Percentiles rank a stretch among this genome's conserved stretches.
These are phyloP conservation scores for Oxytorus armatus DNA, from an alignment of 2,888 invertebrate genomes.

Conservation along the genomic window DNA sequence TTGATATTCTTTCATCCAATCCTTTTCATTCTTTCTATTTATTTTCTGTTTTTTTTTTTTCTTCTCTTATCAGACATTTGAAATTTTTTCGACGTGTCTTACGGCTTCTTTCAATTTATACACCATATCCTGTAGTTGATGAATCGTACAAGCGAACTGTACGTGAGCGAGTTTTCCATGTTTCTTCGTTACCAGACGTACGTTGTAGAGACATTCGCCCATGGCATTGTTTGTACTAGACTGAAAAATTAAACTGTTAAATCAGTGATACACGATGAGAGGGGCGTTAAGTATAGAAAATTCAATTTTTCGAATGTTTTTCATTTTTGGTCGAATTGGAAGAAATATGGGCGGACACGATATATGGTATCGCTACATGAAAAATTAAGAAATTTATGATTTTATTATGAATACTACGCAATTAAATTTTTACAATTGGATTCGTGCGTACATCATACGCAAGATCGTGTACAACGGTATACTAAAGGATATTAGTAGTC, in stretches of 20 bases:
- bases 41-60: too few species aligned
- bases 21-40: conserved; percentile 19
- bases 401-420: too few species aligned
- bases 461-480: too few species aligned
- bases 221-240: conserved; percentile 73
- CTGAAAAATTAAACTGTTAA: conserved; percentile 68
- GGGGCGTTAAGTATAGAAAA: too few species aligned
- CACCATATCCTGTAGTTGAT: conserved; percentile 88
- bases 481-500: too few species aligned
- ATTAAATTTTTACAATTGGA: too few species aligned
- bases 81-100: conserved; percentile 87
- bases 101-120: conserved; percentile 89
- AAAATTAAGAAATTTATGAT: too few species aligned
- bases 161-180: conserved; percentile 84
- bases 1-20: conserved; percentile 49
- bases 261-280: background rate
- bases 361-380: too few species aligned
- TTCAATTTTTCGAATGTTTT: too few species aligned
- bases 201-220: conserved; percentile 75
- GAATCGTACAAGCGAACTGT: conserved; percentile 87
- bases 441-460: too few species aligned
- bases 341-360: too few species aligned
- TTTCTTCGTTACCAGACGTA: conserved; percentile 76
- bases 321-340: too few species aligned
- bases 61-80: conserved; percentile 66